A percentile compares a stretch with the other conserved stretches of the same genome.
Evolutionary conservation across 2,888 invertebrate species (phyloP).

Genomic region (Digitonthophagus gazella): DNA sequence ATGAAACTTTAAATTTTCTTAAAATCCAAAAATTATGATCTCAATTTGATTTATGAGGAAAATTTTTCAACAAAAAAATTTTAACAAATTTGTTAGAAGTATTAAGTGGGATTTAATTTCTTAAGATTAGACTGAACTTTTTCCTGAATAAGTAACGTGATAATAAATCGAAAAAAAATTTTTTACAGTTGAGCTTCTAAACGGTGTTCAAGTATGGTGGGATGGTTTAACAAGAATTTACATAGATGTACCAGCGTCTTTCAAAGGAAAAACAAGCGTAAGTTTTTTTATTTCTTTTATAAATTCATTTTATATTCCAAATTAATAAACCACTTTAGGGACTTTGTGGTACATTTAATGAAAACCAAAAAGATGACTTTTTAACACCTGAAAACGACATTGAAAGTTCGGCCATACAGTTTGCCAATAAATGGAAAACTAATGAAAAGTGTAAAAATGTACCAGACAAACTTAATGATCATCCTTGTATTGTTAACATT

Average conservation of each 20-base stretch:
- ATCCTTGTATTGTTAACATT: constrained; percentile 72
- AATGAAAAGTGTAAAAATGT: constrained; percentile 70
- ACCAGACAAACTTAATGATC: constrained; percentile 57
- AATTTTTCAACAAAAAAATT: too few species aligned
- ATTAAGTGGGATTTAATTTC: too few species aligned
- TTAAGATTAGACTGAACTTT: too few species aligned
- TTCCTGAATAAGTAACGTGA: too few species aligned
- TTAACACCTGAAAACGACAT: constrained; percentile 82
- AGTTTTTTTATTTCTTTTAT: background rate
- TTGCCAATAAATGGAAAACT: constrained; percentile 90
- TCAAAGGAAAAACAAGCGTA: constrained; percentile 66
- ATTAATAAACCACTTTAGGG: constrained; percentile 55
- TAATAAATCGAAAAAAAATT: too few species aligned
- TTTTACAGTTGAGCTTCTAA: constrained; percentile 65
- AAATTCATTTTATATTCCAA: background rate
- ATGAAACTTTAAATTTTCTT: too few species aligned
- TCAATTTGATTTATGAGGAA: too few species aligned
- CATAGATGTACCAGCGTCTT: constrained; percentile 73
- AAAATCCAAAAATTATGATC: too few species aligned
- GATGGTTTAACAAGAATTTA: constrained; percentile 83
- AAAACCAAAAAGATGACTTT: constrained; percentile 86
- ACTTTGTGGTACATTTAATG: constrained; percentile 87
- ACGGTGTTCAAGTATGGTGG: constrained; percentile 78
- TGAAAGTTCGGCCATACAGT: constrained; percentile 75
- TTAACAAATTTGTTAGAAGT: too few species aligned